Percentiles rank a stretch among this genome's conserved stretches.
These are phyloP conservation scores for Dynastes hyllus DNA, from an alignment of 2,888 invertebrate species.

Conservation along the genomic window DNA sequence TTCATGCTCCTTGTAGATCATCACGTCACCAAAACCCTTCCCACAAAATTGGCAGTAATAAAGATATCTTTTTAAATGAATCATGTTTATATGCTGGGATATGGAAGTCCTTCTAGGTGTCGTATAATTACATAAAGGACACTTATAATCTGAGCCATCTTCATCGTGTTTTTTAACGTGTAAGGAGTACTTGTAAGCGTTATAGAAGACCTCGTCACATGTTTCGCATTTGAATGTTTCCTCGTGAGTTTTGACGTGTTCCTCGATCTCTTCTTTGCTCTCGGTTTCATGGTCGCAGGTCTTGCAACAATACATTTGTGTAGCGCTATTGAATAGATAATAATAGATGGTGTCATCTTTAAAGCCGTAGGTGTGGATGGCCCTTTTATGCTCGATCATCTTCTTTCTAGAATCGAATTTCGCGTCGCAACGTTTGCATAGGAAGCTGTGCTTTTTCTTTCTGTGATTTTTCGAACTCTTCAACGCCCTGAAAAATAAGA, in stretches of 20 bases:
- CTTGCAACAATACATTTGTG: conserved; percentile 61
- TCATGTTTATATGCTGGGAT: conserved; percentile 75
- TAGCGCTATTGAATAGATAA: conserved; percentile 57
- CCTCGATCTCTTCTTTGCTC: conserved; percentile 61
- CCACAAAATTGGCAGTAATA: conserved; percentile 72
- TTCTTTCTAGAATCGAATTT: conserved; percentile 61
- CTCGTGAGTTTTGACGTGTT: conserved; percentile 61
- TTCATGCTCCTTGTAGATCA: conserved; percentile 70
- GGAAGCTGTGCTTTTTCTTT: conserved; percentile 57
- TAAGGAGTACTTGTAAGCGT: conserved; percentile 64
- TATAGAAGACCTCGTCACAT: conserved; percentile 62
- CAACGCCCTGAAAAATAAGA: conserved; percentile 29
- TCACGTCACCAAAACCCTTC: conserved; percentile 71
- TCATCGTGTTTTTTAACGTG: conserved; percentile 63
- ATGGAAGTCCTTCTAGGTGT: conserved; percentile 61
- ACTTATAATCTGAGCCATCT: conserved; percentile 59
- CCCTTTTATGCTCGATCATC: conserved; percentile 61
- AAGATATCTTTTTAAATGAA: conserved; percentile 72
- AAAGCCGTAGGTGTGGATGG: conserved; percentile 48
- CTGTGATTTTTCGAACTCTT: neutral
- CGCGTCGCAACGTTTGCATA: conserved; percentile 63
- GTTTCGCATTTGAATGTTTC: conserved; percentile 41
- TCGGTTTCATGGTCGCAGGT: conserved; percentile 63
- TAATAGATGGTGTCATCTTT: conserved; percentile 50
- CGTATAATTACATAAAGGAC: conserved; percentile 63